These are phyloP conservation scores for Nezara viridula DNA, from an alignment of 2,888 invertebrate species.

Conservation along the genomic window DNA sequence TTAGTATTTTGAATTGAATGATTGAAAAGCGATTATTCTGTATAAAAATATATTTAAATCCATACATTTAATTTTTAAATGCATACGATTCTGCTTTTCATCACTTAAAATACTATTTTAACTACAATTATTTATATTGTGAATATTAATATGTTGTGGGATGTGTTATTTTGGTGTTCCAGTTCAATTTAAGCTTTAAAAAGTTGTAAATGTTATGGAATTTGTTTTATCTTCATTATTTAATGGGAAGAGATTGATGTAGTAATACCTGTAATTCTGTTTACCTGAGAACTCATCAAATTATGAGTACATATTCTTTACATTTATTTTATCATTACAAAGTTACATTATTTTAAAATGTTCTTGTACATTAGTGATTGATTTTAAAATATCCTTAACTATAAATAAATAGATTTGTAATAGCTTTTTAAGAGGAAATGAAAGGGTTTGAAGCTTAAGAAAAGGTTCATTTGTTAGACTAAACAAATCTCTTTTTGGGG, in stretches of 20 bases:
- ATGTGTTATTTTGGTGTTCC: not conserved
- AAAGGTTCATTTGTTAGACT: not conserved
- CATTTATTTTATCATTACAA: not conserved
- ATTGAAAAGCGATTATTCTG: not conserved
- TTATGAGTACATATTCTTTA: not conserved
- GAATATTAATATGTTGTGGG: not conserved
- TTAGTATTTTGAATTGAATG: not conserved
- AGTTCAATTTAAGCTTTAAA: not conserved
- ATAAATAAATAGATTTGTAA: not conserved
- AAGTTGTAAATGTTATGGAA: not conserved
- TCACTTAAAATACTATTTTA: not conserved
- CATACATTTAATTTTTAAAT: not conserved
- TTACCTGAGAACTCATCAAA: not conserved
- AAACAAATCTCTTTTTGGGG: not conserved
- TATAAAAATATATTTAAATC: not conserved
- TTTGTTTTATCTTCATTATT: not conserved
- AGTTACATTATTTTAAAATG: not conserved
- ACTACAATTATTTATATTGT: not conserved
- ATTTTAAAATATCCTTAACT: not conserved
- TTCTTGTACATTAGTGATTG: not conserved
- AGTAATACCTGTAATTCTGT: not conserved
- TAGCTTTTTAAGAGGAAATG: constrained; percentile 20
- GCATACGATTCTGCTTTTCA: not conserved
- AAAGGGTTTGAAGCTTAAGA: constrained; percentile 19
- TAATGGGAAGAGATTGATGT: not conserved